Base-by-base conservation (phyloP, 2,113 vertebrate species). In the Cromileptes altivelis region DNA sequence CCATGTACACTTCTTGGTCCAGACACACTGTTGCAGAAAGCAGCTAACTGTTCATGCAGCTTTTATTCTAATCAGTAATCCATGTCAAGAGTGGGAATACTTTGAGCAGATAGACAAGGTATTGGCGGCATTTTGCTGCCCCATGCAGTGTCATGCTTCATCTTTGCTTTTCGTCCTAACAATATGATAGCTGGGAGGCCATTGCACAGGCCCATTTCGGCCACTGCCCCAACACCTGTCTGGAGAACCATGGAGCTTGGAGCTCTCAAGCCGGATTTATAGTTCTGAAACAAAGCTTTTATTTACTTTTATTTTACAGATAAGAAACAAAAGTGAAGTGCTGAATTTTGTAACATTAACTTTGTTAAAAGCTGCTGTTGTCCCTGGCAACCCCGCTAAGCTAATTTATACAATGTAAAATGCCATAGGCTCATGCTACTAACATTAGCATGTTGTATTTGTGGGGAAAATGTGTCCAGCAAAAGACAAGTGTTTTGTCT, bases 21-120 rank as follows among this genome's bases (percentile, higher is more conserved):
- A 17, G 53, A 7, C 12, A 13, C 17, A 0, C 37, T 25, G 37
- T 4, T 14, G 18, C 30, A 56, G 52, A 53, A 27, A n/a, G 27
- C 30, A 63, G 21, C 25, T 14, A 12, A 3, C 7, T 0, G 33
- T 25, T 30, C 0, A 17, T n/a, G 40, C 21, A 17, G 33, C 57
- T 27, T 69, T 61, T 30, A 58, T 58, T 63, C 6, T 6, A 56
- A 30, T 30, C 30, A 62, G 25, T 18, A 40, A 60, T 71, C 49
- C 30, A 62, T 10, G 10, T 42, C 40, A 42, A 42, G 40, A 30
- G 30, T 42, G 10, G 40, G 7, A 42, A 27, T 33, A 21, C 47
- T 49, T n/a, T 64, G 50, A 58, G 40, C 68, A 74, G 68, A 74
- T 50, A 62, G 70, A 52, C 6, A 12, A 33, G 58, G n/a, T 62